Base-by-base conservation (phyloP, 2,113 vertebrate species). In the Macquaria australasica region DNA sequence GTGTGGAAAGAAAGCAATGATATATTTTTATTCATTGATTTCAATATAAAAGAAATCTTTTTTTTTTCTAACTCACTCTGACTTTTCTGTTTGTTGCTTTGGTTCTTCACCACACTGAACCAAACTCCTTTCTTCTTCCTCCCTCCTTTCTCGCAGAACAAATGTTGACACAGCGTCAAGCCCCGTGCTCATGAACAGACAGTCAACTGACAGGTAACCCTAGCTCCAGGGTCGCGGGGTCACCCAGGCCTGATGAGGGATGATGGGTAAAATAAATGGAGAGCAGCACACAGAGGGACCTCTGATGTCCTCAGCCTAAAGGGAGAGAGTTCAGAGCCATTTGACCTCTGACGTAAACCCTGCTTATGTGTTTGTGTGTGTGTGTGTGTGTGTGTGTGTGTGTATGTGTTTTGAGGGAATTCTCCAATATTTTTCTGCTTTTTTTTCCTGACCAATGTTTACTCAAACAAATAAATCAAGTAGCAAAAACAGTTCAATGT, bases 161-260 rank as follows among this genome's bases (percentile, higher is more conserved):
- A 91, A 92, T 91, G 89, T 89, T 94, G 89, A 92, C 85, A 79
- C 85, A 90, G 85, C 85, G 79, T 90, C 90, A 91, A 87, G 90
- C 86, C 68, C 89, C 18, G 8, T 86, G 86, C 88, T 89, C 84
- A 80, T 90, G 81, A 93, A 95, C 87, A 90, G 91, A 93, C 87
- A 88, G 89, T 90, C 87, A 85, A 89, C 86, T 94, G 93, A 95
- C 93, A 93, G 91, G 94, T 95, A 95, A 95, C 92, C 93, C 90
- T 93, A 95, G 87, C 94, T 86, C 84, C 21, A 9, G 82, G 95
- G 94, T 94, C 91, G 87, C 6, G 37, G 87, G 95, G 90, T 94
- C 93, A 89, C 67, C 86, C 77, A 20, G 50, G 84, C 75, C 92
- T 90, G 93, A 92, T 92, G 93, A 95, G 87, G 94, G 89, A 95